These are phyloP conservation scores for Unio pictorum DNA, from an alignment of 2,888 invertebrate species.

Conservation along the genomic window DNA sequence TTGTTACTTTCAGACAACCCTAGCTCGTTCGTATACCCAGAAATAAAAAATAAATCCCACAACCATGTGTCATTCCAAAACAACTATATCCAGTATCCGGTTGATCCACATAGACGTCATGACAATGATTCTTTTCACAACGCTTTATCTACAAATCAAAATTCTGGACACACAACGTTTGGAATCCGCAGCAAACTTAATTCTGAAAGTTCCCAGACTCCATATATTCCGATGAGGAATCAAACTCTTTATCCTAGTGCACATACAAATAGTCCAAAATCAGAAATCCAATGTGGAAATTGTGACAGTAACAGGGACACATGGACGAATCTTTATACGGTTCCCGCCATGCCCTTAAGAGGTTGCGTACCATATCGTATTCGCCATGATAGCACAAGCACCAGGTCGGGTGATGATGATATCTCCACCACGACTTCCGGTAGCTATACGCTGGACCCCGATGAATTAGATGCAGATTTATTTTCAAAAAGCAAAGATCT, in stretches of 20 bases:
- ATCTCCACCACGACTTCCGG: slow-evolving; percentile 60
- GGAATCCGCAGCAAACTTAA: too few relatives aligned
- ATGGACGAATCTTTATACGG: too few relatives aligned
- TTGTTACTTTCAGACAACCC: slow-evolving; percentile 23
- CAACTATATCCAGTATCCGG: background rate
- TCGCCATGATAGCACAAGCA: slow-evolving; percentile 41
- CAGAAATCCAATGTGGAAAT: too few relatives aligned
- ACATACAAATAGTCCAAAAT: too few relatives aligned
- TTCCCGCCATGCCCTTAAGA: background rate
- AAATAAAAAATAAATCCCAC: slow-evolving; percentile 6
- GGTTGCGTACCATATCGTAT: slow-evolving; percentile 12
- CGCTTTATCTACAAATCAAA: too few relatives aligned
- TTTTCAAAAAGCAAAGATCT: slow-evolving; percentile 31
- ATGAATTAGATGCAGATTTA: slow-evolving; percentile 41
- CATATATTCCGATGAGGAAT: too few relatives aligned
- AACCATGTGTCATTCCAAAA: slow-evolving; percentile 18
- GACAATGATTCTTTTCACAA: too few relatives aligned
- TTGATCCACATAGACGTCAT: too few relatives aligned
- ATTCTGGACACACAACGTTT: too few relatives aligned
- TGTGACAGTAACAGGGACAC: too few relatives aligned
- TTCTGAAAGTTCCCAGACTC: too few relatives aligned
- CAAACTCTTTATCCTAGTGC: too few relatives aligned
- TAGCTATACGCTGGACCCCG: slow-evolving; percentile 55
- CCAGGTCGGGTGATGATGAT: slow-evolving; percentile 55
- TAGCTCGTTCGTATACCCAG: slow-evolving; percentile 19